phyloP scores from a whole-genome alignment of 2,888 invertebrate species.

The Megastigmus dorsalis region DNA sequence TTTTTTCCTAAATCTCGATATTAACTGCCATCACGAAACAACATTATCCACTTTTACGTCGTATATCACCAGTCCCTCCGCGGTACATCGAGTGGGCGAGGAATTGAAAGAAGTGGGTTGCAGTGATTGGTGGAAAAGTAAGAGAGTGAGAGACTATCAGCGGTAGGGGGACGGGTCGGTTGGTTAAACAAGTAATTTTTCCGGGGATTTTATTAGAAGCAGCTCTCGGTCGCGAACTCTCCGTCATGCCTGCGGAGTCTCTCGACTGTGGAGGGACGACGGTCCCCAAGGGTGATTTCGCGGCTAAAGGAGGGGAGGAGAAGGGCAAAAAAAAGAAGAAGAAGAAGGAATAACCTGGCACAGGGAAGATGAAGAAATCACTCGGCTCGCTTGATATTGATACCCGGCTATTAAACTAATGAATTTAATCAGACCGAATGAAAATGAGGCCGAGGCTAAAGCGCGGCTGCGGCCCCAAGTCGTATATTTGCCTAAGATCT shows the following conservation, averaged over 20 bases:
- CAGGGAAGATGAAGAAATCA: conserved; percentile 63
- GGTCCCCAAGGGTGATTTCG: conserved; percentile 60
- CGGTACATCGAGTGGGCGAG: conserved; percentile 15
- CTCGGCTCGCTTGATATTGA: conserved; percentile 71
- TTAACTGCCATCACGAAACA: no score
- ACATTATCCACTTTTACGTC: no score
- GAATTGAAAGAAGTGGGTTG: neutral
- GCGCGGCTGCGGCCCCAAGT: conserved; percentile 53
- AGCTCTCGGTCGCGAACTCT: conserved; percentile 50
- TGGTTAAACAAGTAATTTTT: conserved; percentile 70
- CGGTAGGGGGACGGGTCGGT: conserved; percentile 44
- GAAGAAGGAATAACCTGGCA: conserved; percentile 47
- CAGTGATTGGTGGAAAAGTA: conserved; percentile 15
- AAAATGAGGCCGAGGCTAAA: conserved; percentile 65
- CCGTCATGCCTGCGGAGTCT: conserved; percentile 21
- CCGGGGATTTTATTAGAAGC: conserved; percentile 67
- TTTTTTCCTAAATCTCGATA: no score
- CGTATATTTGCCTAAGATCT: conserved; percentile 65
- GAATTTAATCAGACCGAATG: conserved; percentile 74
- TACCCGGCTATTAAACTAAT: conserved; percentile 73
- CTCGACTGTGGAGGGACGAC: no score
- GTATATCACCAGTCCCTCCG: no score
- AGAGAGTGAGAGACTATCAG: conserved; percentile 49
- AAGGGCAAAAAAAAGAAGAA: no score
- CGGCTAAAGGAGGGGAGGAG: no score